A percentile compares a stretch with the other conserved stretches of the same genome.
Conservation (phyloP, 2,797 vertebrate genomes). For the Gadopsis bispinosus region DNA sequence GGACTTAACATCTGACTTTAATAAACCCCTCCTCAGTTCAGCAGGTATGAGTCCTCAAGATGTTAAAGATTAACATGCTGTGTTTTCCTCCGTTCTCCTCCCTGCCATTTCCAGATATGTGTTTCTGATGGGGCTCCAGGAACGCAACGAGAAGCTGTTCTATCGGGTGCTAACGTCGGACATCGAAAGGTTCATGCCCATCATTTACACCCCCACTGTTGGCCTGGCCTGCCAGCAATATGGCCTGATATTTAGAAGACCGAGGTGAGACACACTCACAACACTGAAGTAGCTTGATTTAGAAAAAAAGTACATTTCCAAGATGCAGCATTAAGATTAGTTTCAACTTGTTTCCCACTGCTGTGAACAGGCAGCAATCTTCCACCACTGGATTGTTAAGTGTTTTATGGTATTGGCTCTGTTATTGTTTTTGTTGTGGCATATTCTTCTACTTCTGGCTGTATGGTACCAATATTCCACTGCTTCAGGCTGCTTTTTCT, state of each 20-base stretch:
- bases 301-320: slow-evolving; percentile 1
- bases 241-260: slow-evolving; percentile 92
- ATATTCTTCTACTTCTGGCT: slow-evolving; percentile 17
- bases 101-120: slow-evolving; percentile 88
- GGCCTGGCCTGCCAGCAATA: slow-evolving; percentile 97
- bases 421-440: slow-evolving; percentile 25
- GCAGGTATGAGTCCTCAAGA: slow-evolving; percentile 47
- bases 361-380: slow-evolving; percentile 12
- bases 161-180: slow-evolving; percentile 92
- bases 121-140: slow-evolving; percentile 96
- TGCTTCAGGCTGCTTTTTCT: slow-evolving; percentile 19
- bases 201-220: slow-evolving; percentile 97
- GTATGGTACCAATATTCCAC: slow-evolving; percentile 25
- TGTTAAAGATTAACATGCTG: slow-evolving; percentile 54
- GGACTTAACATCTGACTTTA: slow-evolving; percentile 60
- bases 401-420: slow-evolving; percentile 41
- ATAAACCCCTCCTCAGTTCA: slow-evolving; percentile 38
- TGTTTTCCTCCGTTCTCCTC: slow-evolving; percentile 48
- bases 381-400: slow-evolving; percentile 18
- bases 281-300: neutral
- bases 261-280: slow-evolving; percentile 87
- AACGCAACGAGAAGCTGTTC: slow-evolving; percentile 97
- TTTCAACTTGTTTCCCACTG: slow-evolving; percentile 15
- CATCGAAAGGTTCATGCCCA: slow-evolving; percentile 96
- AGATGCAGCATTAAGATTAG: neutral